Percentiles rank a stretch among this genome's conserved stretches.
phyloP scores from a whole-genome alignment of 2,797 vertebrate species.

The Erpetoichthys calabaricus region DNA sequence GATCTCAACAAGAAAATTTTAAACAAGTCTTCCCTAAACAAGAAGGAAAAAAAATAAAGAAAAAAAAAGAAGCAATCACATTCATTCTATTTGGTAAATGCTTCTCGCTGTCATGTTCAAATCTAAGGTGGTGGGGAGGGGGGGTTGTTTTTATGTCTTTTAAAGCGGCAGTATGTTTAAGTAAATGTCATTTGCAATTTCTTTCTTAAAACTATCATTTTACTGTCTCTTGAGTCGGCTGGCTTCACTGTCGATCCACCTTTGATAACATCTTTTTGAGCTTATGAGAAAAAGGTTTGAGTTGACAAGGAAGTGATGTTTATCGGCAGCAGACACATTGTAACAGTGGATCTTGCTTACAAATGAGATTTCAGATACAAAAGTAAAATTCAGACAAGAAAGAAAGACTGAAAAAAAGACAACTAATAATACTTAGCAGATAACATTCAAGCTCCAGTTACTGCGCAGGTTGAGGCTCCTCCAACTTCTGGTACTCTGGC shows the following conservation, averaged over 20 bases:
- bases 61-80: too few species aligned
- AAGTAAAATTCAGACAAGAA: constrained; percentile 7
- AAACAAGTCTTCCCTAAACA: too few species aligned
- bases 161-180: too few species aligned
- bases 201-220: constrained; percentile 4
- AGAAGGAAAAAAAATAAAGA: too few species aligned
- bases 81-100: too few species aligned
- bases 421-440: constrained; percentile 16
- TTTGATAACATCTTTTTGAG: constrained; percentile 33
- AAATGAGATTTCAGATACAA: constrained; percentile 37
- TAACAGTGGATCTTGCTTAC: constrained; percentile 35
- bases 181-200: too few species aligned
- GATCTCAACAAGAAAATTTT: too few species aligned
- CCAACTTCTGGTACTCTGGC: too few species aligned
- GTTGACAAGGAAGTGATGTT: constrained; percentile 31
- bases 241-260: constrained; percentile 33
- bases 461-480: too few species aligned
- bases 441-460: constrained; percentile 17
- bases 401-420: constrained; percentile 8
- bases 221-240: constrained; percentile 9
- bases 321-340: constrained; percentile 33
- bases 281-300: constrained; percentile 35
- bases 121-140: too few species aligned
- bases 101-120: too few species aligned
- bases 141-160: too few species aligned